Percentiles rank a stretch among this genome's conserved stretches.
phyloP scores from a whole-genome alignment of 2,888 invertebrate species.

The Keiferia lycopersicella region DNA sequence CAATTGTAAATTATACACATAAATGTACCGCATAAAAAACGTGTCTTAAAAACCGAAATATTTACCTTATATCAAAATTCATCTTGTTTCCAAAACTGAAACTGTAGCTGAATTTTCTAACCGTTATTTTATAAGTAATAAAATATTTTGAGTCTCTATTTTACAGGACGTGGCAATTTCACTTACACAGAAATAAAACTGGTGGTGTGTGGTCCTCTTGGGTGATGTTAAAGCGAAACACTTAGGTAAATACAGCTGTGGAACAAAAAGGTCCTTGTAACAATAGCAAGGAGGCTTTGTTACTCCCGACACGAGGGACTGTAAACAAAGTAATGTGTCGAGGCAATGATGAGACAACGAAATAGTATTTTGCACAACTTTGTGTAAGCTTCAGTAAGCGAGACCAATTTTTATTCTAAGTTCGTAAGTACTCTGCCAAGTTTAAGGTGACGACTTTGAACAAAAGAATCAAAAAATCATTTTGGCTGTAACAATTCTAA shows the following conservation, averaged over 20 bases:
- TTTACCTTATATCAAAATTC: too few species aligned
- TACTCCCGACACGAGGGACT: background rate
- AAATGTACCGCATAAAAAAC: too few species aligned
- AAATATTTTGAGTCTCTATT: background rate
- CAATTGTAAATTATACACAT: too few species aligned
- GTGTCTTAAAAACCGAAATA: too few species aligned
- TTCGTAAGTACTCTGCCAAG: background rate
- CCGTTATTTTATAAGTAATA: too few species aligned
- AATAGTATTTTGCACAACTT: background rate
- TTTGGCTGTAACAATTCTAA: too few species aligned
- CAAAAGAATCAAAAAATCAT: too few species aligned
- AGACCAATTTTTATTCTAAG: too few species aligned
- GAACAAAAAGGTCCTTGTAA: background rate
- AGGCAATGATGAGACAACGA: background rate
- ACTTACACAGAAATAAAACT: background rate
- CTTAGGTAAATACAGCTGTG: constrained; percentile 4
- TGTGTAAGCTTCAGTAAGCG: too few species aligned
- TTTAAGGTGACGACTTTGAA: too few species aligned
- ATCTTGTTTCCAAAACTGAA: too few species aligned
- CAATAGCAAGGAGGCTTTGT: constrained; percentile 9
- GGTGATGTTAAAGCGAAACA: constrained; percentile 2
- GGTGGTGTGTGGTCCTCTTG: background rate
- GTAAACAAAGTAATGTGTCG: background rate
- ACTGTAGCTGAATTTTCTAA: too few species aligned
- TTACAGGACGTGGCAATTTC: background rate